A percentile compares a stretch with the other conserved stretches of the same genome.
phyloP scores from a whole-genome alignment of 2,113 vertebrate species.

The Hypomesus transpacificus region DNA sequence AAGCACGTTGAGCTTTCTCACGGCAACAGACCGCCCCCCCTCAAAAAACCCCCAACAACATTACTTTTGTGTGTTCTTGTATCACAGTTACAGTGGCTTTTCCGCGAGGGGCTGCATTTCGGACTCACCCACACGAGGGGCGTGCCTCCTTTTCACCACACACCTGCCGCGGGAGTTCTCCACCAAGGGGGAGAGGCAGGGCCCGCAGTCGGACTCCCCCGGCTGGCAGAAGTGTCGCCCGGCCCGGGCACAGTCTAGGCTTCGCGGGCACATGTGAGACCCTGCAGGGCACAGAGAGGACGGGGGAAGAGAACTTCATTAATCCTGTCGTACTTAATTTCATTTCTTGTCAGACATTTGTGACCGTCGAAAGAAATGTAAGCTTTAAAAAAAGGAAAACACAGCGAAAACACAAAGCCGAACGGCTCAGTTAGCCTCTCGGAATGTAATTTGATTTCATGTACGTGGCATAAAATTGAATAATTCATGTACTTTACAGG shows the following conservation, averaged over 20 bases:
- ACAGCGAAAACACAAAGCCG: not conserved
- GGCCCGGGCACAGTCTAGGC: constrained; percentile 81
- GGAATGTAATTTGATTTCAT: too few relatives aligned
- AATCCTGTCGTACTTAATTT: too few relatives aligned
- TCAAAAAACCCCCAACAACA: too few relatives aligned
- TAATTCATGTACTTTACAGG: too few relatives aligned
- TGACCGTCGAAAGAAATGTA: not conserved
- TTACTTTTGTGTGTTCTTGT: too few relatives aligned
- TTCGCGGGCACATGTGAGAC: constrained; percentile 72
- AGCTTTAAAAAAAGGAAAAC: not conserved
- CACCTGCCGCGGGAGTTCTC: constrained; percentile 75
- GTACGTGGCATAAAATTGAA: too few relatives aligned
- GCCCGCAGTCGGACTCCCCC: constrained; percentile 73
- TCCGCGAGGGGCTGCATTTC: too few relatives aligned
- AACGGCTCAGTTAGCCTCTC: too few relatives aligned
- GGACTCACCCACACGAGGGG: constrained; percentile 40
- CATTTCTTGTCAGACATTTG: not conserved
- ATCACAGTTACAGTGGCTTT: too few relatives aligned
- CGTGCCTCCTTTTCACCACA: constrained; percentile 56
- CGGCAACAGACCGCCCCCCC: too few relatives aligned
- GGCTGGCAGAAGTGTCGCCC: constrained; percentile 76
- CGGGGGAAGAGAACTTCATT: not conserved
- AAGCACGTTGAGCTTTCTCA: too few relatives aligned
- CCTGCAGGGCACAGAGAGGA: constrained; percentile 52
- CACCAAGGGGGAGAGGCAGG: constrained; percentile 77